These are phyloP conservation scores for Phallusia fumigata DNA, from an alignment of 23 tunicate species.

Conservation along the genomic window DNA sequence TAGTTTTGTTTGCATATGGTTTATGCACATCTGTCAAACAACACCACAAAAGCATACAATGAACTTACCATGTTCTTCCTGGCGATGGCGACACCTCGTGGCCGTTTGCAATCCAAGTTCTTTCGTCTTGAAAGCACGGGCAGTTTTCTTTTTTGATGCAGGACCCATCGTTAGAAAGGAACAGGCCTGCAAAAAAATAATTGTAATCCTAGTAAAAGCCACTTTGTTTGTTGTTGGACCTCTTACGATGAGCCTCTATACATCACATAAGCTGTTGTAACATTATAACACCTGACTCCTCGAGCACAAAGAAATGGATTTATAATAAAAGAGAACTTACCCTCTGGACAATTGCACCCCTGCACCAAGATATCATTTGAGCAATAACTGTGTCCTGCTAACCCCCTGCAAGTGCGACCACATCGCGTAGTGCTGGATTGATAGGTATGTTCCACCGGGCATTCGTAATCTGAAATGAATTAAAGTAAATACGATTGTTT, in stretches of 20 bases:
- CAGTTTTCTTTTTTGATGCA: background rate
- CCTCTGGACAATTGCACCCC: conserved; percentile 54
- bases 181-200: background rate
- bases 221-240: no score
- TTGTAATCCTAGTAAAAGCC: no score
- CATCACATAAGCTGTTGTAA: no score
- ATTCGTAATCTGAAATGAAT: background rate
- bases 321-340: background rate
- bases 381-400: background rate
- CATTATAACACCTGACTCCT: no score
- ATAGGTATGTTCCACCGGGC: conserved; percentile 30
- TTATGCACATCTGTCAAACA: background rate
- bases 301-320: no score
- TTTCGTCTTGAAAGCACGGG: background rate
- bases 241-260: no score
- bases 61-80: background rate
- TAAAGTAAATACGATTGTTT: no score
- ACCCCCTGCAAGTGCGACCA: conserved; percentile 30
- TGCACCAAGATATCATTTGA: conserved; percentile 9
- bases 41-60: no score
- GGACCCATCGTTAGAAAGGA: background rate
- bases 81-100: conserved; percentile 3
- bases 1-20: background rate
- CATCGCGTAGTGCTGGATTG: conserved; percentile 34
- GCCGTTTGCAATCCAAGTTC: conserved; percentile 1